A percentile compares a stretch with the other conserved stretches of the same genome.
Conservation (phyloP, 2,797 vertebrate species). For the Trichosurus vulpecula region DNA sequence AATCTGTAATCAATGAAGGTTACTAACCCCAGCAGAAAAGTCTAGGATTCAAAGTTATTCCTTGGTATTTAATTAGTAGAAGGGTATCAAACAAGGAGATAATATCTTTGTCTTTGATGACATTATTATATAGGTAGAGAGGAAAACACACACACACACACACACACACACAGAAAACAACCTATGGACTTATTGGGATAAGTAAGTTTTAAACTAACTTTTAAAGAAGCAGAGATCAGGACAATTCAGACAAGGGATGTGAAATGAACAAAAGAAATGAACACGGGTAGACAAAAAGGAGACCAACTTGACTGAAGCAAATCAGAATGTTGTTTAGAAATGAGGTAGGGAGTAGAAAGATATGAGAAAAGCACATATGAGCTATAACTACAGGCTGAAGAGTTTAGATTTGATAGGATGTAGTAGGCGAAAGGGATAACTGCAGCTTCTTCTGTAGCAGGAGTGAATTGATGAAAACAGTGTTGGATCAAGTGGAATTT, state of each 20-base stretch:
- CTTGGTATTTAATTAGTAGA: background rate
- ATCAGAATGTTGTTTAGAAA: background rate
- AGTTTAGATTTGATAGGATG: background rate
- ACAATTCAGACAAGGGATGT: background rate
- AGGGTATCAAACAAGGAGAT: background rate
- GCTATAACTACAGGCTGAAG: background rate
- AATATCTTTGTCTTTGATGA: background rate
- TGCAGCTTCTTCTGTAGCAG: background rate
- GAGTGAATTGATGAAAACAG: background rate
- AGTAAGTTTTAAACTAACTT: background rate
- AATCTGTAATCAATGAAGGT: background rate
- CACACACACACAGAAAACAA: background rate
- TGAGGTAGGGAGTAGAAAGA: background rate
- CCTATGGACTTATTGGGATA: background rate
- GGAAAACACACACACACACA: background rate
- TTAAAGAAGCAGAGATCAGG: background rate
- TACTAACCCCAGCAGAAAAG: background rate
- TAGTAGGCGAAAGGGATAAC: background rate
- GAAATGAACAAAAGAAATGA: background rate
- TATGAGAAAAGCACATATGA: background rate
- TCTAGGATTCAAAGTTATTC: background rate
- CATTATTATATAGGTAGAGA: background rate
- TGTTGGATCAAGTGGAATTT: background rate
- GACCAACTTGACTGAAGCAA: background rate
- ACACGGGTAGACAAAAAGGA: background rate